phyloP scores from a whole-genome alignment of 2,113 vertebrate species.

The Lasiurus cinereus region DNA sequence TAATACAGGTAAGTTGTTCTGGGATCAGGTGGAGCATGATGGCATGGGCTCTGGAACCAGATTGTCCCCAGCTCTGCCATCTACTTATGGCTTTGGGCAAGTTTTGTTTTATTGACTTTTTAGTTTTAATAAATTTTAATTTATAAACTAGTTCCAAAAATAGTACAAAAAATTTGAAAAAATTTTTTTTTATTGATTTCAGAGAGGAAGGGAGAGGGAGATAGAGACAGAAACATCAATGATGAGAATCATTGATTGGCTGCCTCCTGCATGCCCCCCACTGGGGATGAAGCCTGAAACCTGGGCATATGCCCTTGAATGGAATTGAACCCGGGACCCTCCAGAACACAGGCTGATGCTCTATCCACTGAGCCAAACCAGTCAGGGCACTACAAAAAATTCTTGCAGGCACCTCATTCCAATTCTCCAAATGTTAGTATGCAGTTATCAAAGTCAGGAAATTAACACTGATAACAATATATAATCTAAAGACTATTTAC shows the following conservation, averaged over 20 bases:
- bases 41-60: background rate
- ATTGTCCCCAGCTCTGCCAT: background rate
- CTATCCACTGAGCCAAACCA: no score
- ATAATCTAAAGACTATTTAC: background rate
- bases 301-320: no score
- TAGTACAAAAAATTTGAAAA: background rate
- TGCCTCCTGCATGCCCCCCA: no score
- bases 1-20: background rate
- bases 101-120: slow-evolving; percentile 35
- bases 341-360: no score
- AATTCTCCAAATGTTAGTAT: background rate
- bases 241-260: no score
- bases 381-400: background rate
- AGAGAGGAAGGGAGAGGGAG: no score
- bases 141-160: background rate
- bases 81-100: slow-evolving; percentile 16
- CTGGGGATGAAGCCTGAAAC: no score
- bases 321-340: no score
- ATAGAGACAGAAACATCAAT: no score
- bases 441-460: background rate
- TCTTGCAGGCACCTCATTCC: background rate
- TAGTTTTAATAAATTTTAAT: slow-evolving; percentile 15
- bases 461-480: background rate
- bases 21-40: background rate
- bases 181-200: no score